These are phyloP conservation scores for Thalassaphorura encarpata DNA, from an alignment of 1,140 invertebrate genomes.

Conservation along the genomic window DNA sequence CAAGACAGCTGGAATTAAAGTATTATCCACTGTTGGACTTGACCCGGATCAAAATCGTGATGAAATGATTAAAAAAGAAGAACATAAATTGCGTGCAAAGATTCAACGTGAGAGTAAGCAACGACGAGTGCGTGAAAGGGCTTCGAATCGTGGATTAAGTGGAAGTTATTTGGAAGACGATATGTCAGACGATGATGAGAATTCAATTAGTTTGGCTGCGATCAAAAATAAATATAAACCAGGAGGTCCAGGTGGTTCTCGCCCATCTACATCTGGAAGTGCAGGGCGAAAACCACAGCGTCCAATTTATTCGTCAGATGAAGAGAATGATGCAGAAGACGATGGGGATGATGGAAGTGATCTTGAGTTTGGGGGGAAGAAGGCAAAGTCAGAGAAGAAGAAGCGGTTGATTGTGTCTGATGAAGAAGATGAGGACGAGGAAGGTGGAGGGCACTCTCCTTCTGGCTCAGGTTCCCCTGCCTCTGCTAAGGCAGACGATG, in stretches of 20 bases:
- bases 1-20: constrained; percentile 92
- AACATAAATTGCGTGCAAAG: constrained; percentile 78
- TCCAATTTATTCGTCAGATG: constrained; percentile 81
- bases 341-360: constrained; percentile 25
- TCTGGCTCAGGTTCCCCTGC: background rate
- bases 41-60: constrained; percentile 87
- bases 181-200: constrained; percentile 66
- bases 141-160: constrained; percentile 47
- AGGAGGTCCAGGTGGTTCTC: constrained; percentile 41
- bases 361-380: constrained; percentile 36
- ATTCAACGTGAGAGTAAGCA: constrained; percentile 60
- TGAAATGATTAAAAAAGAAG: constrained; percentile 92
- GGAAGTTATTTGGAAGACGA: constrained; percentile 61
- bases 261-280: no score
- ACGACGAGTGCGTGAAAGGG: constrained; percentile 50
- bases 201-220: constrained; percentile 78
- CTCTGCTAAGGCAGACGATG: no score
- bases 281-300: constrained; percentile 37
- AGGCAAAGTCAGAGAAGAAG: constrained; percentile 40
- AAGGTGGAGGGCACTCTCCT: constrained; percentile 6
- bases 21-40: constrained; percentile 76
- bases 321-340: constrained; percentile 57
- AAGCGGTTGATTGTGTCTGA: constrained; percentile 56
- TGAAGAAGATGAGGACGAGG: constrained; percentile 40
- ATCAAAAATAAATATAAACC: constrained; percentile 93